Evolutionary conservation across 2,888 invertebrate genomes (phyloP).

Genomic region (Chloromyia formosa): DNA sequence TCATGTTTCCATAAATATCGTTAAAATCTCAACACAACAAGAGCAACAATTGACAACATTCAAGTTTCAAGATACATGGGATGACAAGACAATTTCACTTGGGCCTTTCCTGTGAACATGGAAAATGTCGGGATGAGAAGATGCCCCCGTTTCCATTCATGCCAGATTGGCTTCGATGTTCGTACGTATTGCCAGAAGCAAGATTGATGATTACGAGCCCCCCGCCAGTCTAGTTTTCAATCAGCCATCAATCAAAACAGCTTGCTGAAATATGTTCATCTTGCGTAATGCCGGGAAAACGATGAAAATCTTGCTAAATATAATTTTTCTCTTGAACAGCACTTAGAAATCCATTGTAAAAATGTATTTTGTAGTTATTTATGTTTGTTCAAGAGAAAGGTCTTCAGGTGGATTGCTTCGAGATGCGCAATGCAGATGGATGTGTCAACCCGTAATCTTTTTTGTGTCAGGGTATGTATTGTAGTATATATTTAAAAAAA

Average conservation of each 20-base stretch:
- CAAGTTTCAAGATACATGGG: neutral
- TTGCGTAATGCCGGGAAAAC: neutral
- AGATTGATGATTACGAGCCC: slow-evolving; percentile 11
- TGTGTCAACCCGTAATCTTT: too few relatives aligned
- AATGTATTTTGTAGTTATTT: neutral
- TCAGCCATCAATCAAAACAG: slow-evolving; percentile 29
- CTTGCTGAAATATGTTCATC: slow-evolving; percentile 4
- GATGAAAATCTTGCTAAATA: slow-evolving; percentile 18
- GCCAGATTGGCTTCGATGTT: neutral
- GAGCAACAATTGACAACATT: slow-evolving; percentile 37
- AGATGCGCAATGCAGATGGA: too few relatives aligned
- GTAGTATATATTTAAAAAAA: too few relatives aligned
- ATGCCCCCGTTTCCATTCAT: slow-evolving; percentile 15
- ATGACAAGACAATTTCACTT: slow-evolving; percentile 37
- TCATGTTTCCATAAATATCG: slow-evolving; percentile 23
- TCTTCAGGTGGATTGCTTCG: too few relatives aligned
- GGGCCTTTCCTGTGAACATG: neutral
- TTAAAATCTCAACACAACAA: neutral
- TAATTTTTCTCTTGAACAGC: slow-evolving; percentile 15
- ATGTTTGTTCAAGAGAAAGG: too few relatives aligned
- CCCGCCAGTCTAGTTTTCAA: slow-evolving; percentile 6
- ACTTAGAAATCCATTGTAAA: slow-evolving; percentile 23
- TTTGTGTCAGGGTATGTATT: too few relatives aligned
- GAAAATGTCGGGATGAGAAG: neutral
- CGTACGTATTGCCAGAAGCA: neutral